These are phyloP conservation scores for Oryzias javanicus DNA, from an alignment of 2,113 vertebrate species.

Conservation along the genomic window DNA sequence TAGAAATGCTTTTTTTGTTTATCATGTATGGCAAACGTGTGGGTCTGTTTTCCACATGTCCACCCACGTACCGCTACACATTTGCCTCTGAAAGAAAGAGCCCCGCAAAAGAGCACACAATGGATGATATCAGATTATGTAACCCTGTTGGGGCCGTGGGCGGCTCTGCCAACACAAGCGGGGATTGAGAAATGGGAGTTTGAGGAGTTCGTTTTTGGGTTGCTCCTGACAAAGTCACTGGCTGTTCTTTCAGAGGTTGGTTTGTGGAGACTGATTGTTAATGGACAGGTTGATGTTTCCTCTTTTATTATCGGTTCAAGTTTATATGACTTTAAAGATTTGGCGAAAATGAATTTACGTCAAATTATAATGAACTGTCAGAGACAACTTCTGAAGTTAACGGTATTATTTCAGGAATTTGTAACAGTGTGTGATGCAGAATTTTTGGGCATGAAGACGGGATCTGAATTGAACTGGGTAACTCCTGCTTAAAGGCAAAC, in stretches of 20 bases:
- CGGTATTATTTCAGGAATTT: too few species aligned
- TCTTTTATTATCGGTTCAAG: too few species aligned
- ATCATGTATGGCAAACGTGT: slow-evolving; percentile 18
- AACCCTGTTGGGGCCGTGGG: slow-evolving; percentile 25
- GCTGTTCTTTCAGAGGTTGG: neutral
- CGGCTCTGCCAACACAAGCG: slow-evolving; percentile 10
- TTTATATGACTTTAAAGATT: too few species aligned
- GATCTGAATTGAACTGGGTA: too few species aligned
- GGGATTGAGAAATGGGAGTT: slow-evolving; percentile 1
- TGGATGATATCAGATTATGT: slow-evolving; percentile 25
- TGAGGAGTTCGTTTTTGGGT: slow-evolving; percentile 15
- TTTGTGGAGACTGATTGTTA: neutral
- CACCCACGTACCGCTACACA: slow-evolving; percentile 22
- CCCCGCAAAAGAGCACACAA: slow-evolving; percentile 30
- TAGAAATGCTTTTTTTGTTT: slow-evolving; percentile 9
- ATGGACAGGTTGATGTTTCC: neutral
- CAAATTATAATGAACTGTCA: too few species aligned
- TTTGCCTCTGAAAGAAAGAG: slow-evolving; percentile 13
- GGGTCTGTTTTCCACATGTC: slow-evolving; percentile 16
- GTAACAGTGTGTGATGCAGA: too few species aligned
- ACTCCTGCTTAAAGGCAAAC: too few species aligned
- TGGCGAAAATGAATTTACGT: too few species aligned
- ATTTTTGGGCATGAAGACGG: too few species aligned
- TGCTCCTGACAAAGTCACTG: neutral
- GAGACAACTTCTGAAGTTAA: too few species aligned